These are phyloP conservation scores for Lysandra coridon DNA, from an alignment of 2,888 invertebrate species.

Conservation along the genomic window DNA sequence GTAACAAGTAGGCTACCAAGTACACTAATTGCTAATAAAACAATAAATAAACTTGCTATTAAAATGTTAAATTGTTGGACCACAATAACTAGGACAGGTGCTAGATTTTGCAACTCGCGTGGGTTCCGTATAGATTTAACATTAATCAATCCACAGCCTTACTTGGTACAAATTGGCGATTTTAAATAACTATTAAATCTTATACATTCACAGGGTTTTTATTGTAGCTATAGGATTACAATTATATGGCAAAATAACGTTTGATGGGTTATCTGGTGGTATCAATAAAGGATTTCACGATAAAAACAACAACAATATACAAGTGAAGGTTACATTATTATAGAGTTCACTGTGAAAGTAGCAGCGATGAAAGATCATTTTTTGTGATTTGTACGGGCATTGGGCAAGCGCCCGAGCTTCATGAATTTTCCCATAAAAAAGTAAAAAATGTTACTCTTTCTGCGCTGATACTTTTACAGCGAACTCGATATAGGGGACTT, in stretches of 20 bases:
- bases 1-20: background rate
- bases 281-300: too few species aligned
- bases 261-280: too few species aligned
- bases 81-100: conserved; percentile 15
- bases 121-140: conserved; percentile 22
- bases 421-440: too few species aligned
- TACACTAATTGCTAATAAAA: background rate
- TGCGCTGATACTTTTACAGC: too few species aligned
- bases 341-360: too few species aligned
- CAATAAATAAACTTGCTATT: conserved; percentile 16
- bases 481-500: too few species aligned
- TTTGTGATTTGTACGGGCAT: too few species aligned
- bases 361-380: too few species aligned
- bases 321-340: too few species aligned
- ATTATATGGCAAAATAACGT: background rate
- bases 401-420: too few species aligned
- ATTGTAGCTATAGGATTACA: background rate
- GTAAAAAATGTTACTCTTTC: too few species aligned
- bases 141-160: conserved; percentile 6
- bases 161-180: conserved; percentile 23
- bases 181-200: background rate
- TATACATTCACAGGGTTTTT: background rate
- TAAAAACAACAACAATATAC: too few species aligned
- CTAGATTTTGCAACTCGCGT: conserved; percentile 19
- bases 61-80: background rate